Evolutionary conservation across 2,113 vertebrate species (phyloP), one percentile per base, ranked within the genome.

Genomic region (Cavia porcellus): DNA sequence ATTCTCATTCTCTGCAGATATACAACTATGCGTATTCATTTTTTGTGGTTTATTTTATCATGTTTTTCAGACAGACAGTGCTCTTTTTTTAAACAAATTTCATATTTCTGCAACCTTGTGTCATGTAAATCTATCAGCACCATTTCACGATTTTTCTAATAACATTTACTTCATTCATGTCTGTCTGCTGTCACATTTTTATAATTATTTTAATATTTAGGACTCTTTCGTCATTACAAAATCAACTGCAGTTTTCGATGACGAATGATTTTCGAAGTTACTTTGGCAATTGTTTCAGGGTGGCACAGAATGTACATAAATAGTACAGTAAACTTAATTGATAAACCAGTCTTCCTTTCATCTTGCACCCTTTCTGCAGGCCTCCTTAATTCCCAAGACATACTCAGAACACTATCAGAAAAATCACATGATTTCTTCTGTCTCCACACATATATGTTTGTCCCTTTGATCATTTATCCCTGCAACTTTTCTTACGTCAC

Each of bases 341-440:
- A 35, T 79, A 5, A 4, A 14, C 50, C 3, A 5, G 32, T 2
- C 12, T 2, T 38, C 3, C 11, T 9, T 9, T 28, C 11, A 50
- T 79, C 42, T 25, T 35, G 11, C 35, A 28, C 1, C 17, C 5
- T 62, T 0, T 89, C 30, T 47, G 45, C 55, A 62, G 28, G 32
- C 20, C 3, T n/a, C 24, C 42, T 22, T 25, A 50, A 47, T 47
- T 3, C 12, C 24, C 14, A 30, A 77, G 30, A n/a, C 19, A 59
- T 24, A 45, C 42, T 24, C 42, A 79, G 42, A 77, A 11, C 25
- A 47, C 10, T 28, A 15, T 12, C 4, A 47, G 75, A 79, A 28
- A 10, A 50, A 50, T 50, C 6, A 15, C 75, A 50, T 14, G 7
- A 15, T 47, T 79, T 30, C 12, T 79, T 32, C 13, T 17, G 28